Evolutionary conservation across 2,113 vertebrate species (phyloP).

Genomic region (Ictalurus punctatus): DNA sequence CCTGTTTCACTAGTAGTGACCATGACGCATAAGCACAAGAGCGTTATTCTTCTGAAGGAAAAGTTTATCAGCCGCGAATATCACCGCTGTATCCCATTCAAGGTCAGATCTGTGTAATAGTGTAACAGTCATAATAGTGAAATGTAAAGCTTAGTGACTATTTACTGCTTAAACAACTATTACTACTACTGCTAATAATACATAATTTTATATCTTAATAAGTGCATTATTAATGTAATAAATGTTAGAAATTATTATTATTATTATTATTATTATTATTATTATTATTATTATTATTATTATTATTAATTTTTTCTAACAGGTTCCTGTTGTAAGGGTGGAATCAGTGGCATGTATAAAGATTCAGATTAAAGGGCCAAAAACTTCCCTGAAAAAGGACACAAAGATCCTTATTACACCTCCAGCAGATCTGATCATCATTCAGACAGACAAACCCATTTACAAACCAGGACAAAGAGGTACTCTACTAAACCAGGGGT

Average conservation of each 20-base stretch:
- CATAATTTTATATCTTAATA: not conserved
- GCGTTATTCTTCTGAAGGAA: slow-evolving; percentile 51
- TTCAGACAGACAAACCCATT: slow-evolving; percentile 73
- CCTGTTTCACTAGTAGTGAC: slow-evolving; percentile 45
- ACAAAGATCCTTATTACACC: slow-evolving; percentile 64
- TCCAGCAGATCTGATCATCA: slow-evolving; percentile 52
- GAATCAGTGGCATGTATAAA: slow-evolving; percentile 51
- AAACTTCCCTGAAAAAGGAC: slow-evolving; percentile 30
- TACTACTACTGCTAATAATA: not conserved
- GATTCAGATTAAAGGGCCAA: slow-evolving; percentile 44
- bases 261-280: no score
- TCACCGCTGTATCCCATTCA: slow-evolving; percentile 63
- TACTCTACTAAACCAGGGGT: slow-evolving; percentile 18
- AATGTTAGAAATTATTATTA: not conserved
- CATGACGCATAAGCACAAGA: slow-evolving; percentile 29
- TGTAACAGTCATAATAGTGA: not conserved
- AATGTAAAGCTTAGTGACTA: no score
- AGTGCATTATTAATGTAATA: not conserved
- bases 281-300: no score
- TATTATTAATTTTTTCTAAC: not conserved
- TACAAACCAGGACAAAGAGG: slow-evolving; percentile 75
- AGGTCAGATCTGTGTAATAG: slow-evolving; percentile 55
- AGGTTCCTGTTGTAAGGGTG: slow-evolving; percentile 62
- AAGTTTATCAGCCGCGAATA: slow-evolving; percentile 45
- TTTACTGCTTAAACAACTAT: no score